Evolutionary conservation across 2,888 invertebrate genomes (phyloP).

Genomic region (Trissolcus japonicus): DNA sequence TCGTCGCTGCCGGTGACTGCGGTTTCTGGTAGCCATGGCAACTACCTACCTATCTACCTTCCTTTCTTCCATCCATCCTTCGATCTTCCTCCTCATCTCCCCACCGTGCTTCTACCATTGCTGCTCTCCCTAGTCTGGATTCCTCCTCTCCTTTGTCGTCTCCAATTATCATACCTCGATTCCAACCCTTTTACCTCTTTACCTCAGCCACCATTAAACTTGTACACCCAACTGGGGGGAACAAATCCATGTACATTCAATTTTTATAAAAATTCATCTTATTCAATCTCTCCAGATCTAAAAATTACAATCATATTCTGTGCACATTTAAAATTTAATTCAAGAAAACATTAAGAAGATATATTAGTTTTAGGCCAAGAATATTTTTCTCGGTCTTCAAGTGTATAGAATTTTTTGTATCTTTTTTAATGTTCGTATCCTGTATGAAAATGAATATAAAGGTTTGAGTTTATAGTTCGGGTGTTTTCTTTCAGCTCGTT

Average conservation of each 20-base stretch:
- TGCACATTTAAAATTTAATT: no score
- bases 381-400: no score
- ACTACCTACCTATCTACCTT: conserved; percentile 64
- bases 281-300: not conserved
- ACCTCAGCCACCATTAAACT: conserved; percentile 54
- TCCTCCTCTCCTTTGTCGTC: conserved; percentile 62
- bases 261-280: conserved; percentile 10
- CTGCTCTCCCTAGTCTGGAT: conserved; percentile 25
- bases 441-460: not conserved
- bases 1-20: conserved; percentile 72
- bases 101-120: not conserved
- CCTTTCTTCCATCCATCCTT: conserved; percentile 53
- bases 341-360: no score
- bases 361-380: no score
- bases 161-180: conserved; percentile 63
- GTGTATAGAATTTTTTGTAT: no score
- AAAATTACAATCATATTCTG: not conserved
- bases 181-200: conserved; percentile 53
- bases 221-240: not conserved
- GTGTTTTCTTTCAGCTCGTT: conserved; percentile 15
- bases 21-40: conserved; percentile 75
- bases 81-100: conserved; percentile 27
- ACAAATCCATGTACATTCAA: not conserved
- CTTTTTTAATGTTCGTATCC: not conserved
- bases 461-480: not conserved